Evolutionary conservation across 2,888 invertebrate genomes (phyloP).

Genomic region (Elmis aenea): DNA sequence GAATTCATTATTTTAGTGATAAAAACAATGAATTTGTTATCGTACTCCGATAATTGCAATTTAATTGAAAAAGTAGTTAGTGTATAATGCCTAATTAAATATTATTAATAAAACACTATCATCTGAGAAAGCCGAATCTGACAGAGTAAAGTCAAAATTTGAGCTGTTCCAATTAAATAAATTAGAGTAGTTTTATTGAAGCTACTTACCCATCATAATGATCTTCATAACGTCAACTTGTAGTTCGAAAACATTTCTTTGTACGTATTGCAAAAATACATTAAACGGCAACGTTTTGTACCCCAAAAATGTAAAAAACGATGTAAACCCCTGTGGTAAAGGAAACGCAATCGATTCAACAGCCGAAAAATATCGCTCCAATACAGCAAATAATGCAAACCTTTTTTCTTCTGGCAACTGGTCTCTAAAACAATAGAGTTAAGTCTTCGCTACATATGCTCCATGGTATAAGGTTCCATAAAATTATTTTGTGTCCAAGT

Average conservation of each 20-base stretch:
- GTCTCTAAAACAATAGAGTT: slow-evolving; percentile 62
- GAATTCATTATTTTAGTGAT: not conserved
- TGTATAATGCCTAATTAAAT: too few relatives aligned
- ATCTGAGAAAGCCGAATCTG: too few relatives aligned
- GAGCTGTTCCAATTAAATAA: not conserved
- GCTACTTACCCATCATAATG: slow-evolving; percentile 64
- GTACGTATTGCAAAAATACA: slow-evolving; percentile 78
- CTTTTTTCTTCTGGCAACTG: slow-evolving; percentile 66
- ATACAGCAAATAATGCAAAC: slow-evolving; percentile 66
- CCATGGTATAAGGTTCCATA: too few relatives aligned
- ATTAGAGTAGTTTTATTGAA: not conserved
- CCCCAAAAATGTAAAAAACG: slow-evolving; percentile 83
- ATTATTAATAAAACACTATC: too few relatives aligned
- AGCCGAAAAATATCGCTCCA: slow-evolving; percentile 78
- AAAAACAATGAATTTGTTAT: slow-evolving; percentile 2
- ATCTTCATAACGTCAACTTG: slow-evolving; percentile 85
- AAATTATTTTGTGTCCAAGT: too few relatives aligned
- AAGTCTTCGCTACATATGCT: too few relatives aligned
- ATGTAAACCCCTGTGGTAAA: slow-evolving; percentile 80
- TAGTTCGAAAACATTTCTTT: slow-evolving; percentile 76
- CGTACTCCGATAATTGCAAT: too few relatives aligned
- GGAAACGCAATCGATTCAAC: slow-evolving; percentile 77
- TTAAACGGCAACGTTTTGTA: slow-evolving; percentile 72
- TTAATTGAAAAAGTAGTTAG: too few relatives aligned
- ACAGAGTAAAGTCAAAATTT: too few relatives aligned